phyloP scores from a whole-genome alignment of 37 sponge, comb jelly and placozoan genomes.

The Halichondria panicea region DNA sequence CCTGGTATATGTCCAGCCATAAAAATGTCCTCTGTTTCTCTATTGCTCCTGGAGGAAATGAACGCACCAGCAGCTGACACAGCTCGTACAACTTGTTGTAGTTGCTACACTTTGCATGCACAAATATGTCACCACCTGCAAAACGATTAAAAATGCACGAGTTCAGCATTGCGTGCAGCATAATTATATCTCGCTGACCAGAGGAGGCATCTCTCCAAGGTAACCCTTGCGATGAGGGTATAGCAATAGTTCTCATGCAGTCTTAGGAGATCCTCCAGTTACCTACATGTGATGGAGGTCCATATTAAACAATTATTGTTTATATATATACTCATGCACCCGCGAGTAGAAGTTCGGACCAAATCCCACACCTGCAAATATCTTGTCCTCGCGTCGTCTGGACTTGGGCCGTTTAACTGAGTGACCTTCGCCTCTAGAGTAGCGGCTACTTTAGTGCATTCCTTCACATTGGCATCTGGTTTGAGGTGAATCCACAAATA shows the following conservation, averaged over 20 bases:
- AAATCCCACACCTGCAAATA: slow-evolving; percentile 66
- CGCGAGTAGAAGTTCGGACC: slow-evolving; percentile 59
- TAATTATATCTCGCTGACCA: background rate
- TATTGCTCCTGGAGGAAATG: slow-evolving; percentile 33
- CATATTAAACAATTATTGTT: background rate
- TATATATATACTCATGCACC: background rate
- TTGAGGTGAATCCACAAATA: slow-evolving; percentile 71
- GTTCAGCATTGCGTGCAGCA: background rate
- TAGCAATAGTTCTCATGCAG: slow-evolving; percentile 35
- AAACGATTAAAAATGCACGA: background rate
- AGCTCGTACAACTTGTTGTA: slow-evolving; percentile 51
- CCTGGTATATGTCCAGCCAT: slow-evolving; percentile 49
- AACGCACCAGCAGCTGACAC: slow-evolving; percentile 16
- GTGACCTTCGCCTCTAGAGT: slow-evolving; percentile 29
- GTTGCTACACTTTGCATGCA: slow-evolving; percentile 65
- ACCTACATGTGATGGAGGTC: slow-evolving; percentile 4
- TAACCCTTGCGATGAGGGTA: slow-evolving; percentile 41
- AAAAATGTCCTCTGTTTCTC: too few species aligned
- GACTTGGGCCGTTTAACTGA: background rate
- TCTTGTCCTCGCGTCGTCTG: slow-evolving; percentile 42
- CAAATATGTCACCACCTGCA: slow-evolving; percentile 66
- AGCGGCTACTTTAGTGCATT: slow-evolving; percentile 55
- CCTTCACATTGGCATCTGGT: slow-evolving; percentile 26
- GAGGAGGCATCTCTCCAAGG: slow-evolving; percentile 46
- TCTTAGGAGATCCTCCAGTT: slow-evolving; percentile 13